Evolutionary conservation across 2,888 invertebrate genomes (phyloP).

Genomic region (Leptodirus hochenwartii): DNA sequence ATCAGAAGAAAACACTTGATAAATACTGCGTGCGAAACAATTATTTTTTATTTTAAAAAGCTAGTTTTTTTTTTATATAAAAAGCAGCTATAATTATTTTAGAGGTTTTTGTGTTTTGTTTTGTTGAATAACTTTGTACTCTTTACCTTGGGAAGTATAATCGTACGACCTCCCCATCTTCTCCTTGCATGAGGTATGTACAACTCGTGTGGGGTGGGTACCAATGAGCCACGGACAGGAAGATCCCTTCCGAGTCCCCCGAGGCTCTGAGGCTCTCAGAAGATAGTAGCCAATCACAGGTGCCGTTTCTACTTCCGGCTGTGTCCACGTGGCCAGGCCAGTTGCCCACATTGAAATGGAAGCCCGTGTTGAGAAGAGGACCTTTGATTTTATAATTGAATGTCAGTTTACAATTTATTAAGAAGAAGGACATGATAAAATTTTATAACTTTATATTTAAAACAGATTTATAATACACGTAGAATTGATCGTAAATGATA

Average conservation of each 20-base stretch:
- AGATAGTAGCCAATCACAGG: conserved; percentile 76
- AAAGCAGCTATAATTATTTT: no score
- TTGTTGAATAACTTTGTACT: no score
- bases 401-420: no score
- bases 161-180: conserved; percentile 70
- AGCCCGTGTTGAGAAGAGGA: conserved; percentile 78
- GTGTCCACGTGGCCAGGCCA: conserved; percentile 89
- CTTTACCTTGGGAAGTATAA: conserved; percentile 73
- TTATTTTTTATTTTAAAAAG: no score
- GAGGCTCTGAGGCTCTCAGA: conserved; percentile 61
- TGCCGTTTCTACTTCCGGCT: conserved; percentile 68
- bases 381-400: conserved; percentile 28
- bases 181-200: conserved; percentile 76
- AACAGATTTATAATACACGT: no score
- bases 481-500: no score
- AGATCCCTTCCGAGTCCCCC: conserved; percentile 73
- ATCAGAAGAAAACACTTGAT: no score
- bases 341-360: conserved; percentile 88
- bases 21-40: no score
- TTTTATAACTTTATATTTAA: no score
- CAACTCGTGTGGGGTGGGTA: conserved; percentile 86
- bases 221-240: conserved; percentile 84
- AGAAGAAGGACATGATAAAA: no score
- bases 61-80: no score
- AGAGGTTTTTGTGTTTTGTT: no score